Base-by-base conservation (phyloP, 2,888 invertebrate species). In the Unio delphinus region DNA sequence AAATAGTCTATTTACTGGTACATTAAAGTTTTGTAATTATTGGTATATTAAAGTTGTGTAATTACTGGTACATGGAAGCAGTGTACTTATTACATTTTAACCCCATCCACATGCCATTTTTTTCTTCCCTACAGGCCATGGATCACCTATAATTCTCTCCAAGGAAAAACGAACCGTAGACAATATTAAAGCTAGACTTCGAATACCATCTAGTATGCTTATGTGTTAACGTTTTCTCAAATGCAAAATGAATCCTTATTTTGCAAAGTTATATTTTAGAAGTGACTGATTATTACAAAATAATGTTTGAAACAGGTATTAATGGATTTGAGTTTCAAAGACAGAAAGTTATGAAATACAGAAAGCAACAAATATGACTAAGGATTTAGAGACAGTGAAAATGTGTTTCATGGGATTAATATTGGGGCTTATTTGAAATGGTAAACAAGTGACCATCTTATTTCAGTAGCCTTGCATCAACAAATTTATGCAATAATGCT, bases 131-230 rank as follows among this genome's bases (percentile, higher is more conserved):
- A 69, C 78, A 80, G 80, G 79, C 61, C 74, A 78, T 62, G 75
- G 79, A 61, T 69, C 79, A 60, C 81, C 83, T 11, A 74, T 84
- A 59, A 76, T 84, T 67, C 79, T 84, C 70, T 78, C 83, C 63
- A 81, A 80, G 74, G 82, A 83, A 80, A 82, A 80, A 73, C 76
- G 84, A 74, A 83, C 80, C 67, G 81, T 83, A 76, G 81, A 82
- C 78, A 79, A 79, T 75, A 77, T 84, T 30, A 81, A 82, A 73
- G 84, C 84, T 57, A 80, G 84, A 73, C 81, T 84, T 67, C 74
- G 77, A 73, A 79, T 83, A 69, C 81, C 83, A 68, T 76, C 82
- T 76, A 82, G 80, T 81, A 79, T 81, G 81, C 64, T 79, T 58
- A 75, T 75, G 74, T 65, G 72, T 55, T 77, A 62, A 72, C 54